A percentile compares a stretch with the other conserved stretches of the same genome.
Conservation (phyloP, 2,113 vertebrate species). For the Shinisaurus crocodilurus region DNA sequence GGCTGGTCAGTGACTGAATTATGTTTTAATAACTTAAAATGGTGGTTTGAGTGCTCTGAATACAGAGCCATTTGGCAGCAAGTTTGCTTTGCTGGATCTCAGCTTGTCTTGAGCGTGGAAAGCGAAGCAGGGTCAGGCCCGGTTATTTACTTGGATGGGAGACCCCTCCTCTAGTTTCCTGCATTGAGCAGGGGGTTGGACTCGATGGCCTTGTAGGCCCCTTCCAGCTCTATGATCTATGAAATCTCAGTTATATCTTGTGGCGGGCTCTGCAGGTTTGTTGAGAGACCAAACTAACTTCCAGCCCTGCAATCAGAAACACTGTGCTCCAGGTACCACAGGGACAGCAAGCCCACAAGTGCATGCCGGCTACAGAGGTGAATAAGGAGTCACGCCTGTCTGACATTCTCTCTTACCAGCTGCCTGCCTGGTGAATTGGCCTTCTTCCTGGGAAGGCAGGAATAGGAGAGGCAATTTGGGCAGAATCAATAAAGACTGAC, state of each 20-base stretch:
- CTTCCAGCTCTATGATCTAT: too few relatives aligned
- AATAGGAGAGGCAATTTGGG: too few relatives aligned
- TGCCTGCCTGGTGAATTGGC: too few relatives aligned
- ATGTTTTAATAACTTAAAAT: not conserved
- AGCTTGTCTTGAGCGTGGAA: too few relatives aligned
- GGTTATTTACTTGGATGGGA: too few relatives aligned
- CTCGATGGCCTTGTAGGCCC: too few relatives aligned
- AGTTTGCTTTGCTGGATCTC: not conserved
- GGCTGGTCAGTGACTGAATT: not conserved
- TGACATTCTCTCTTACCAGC: not conserved
- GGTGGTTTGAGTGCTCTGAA: not conserved
- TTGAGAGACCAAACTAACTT: not conserved
- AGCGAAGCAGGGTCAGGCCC: too few relatives aligned
- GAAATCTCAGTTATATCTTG: not conserved
- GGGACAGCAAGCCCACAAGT: not conserved
- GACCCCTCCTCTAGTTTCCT: too few relatives aligned
- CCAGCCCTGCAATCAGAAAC: not conserved
- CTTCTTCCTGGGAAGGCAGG: not conserved
- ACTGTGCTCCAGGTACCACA: not conserved
- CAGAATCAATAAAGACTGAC: too few relatives aligned
- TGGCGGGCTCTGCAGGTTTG: not conserved
- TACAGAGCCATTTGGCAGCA: not conserved
- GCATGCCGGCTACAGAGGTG: not conserved
- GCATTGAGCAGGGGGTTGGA: too few relatives aligned
- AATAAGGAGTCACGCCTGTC: not conserved